Base-by-base conservation (phyloP, 2,113 vertebrate species). In the Eidolon helvum region DNA sequence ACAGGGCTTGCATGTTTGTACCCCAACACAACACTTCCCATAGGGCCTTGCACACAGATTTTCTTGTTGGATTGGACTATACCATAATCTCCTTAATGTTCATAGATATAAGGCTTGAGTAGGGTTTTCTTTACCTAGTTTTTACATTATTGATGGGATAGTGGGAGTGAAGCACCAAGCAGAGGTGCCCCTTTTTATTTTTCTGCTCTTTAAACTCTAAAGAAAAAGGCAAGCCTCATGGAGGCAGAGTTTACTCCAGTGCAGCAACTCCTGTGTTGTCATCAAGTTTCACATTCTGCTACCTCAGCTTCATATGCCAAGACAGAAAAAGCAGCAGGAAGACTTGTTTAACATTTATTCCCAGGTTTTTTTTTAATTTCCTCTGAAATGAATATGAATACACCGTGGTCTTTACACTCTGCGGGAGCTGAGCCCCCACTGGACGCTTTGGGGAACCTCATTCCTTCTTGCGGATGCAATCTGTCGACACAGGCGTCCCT, bases 311-410 rank as follows among this genome's bases (percentile, higher is more conserved):
- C 91, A 71, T 40, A 11, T 0, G 35, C 74, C 5, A 8, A 75
- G 88, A 79, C 93, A 82, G 94, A 94, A 84, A 66, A 72, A 93
- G 87, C 97, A 95, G 91, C 93, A 84, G 94, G 93, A 94, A 96
- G 91, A 78, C 89, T 77, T 97, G 97, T 95, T 95, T 65, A 95
- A 98, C 98, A 97, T 96, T 97, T 96, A 97, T 91, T 97, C 95
- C 93, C 66, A 72, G 91, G 57, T 59, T 97, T 97, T 94, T 96
- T 87, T 94, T 96, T 72, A 93, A 98, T 97, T 97, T 98, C 95
- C 98, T 98, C 96, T 95, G 97, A 97, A 98, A 97, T n/a, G 90
- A 97, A 90, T 95, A 96, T 24, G 96, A 97, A 96, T n/a, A 35
- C 94, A 77, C 65, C 10, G 8, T 0, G 86, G 97, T 96, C 98